phyloP scores from a whole-genome alignment of 2,888 invertebrate species.

The Cerastis rubricosa region DNA sequence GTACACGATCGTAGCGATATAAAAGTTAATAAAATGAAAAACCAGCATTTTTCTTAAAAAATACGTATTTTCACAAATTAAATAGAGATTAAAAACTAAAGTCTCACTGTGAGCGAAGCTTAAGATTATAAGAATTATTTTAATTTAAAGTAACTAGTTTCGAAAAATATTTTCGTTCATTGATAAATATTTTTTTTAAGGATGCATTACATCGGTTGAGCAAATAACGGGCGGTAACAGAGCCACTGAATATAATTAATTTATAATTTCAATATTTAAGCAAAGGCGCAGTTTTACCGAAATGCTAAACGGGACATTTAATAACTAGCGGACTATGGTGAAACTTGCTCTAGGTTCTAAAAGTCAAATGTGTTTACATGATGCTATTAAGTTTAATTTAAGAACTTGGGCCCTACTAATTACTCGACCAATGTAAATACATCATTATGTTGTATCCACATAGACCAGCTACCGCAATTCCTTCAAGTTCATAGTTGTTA shows the following conservation, averaged over 20 bases:
- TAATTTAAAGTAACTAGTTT: constrained; percentile 28
- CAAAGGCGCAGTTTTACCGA: not conserved
- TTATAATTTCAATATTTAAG: not conserved
- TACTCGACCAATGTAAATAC: constrained; percentile 21
- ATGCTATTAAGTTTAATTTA: not conserved
- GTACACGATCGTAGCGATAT: constrained; percentile 9
- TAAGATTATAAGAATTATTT: constrained; percentile 41
- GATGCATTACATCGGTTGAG: constrained; percentile 7
- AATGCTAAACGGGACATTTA: not conserved
- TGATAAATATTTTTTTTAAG: constrained; percentile 3
- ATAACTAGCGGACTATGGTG: not conserved
- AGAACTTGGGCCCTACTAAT: not conserved
- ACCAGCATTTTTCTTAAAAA: constrained; percentile 15
- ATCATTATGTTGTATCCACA: not conserved
- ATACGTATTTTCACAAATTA: constrained; percentile 35
- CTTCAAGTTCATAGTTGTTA: not conserved
- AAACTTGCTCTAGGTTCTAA: not conserved
- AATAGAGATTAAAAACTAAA: constrained; percentile 30
- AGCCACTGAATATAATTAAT: not conserved
- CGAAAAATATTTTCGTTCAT: constrained; percentile 46
- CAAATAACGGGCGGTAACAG: not conserved
- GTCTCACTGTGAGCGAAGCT: constrained; percentile 59
- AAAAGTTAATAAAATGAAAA: constrained; percentile 28
- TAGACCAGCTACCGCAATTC: not conserved
- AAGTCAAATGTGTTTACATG: not conserved